Conservation (phyloP, 2,113 vertebrate species). For the Boulengerochromis microlepis region DNA sequence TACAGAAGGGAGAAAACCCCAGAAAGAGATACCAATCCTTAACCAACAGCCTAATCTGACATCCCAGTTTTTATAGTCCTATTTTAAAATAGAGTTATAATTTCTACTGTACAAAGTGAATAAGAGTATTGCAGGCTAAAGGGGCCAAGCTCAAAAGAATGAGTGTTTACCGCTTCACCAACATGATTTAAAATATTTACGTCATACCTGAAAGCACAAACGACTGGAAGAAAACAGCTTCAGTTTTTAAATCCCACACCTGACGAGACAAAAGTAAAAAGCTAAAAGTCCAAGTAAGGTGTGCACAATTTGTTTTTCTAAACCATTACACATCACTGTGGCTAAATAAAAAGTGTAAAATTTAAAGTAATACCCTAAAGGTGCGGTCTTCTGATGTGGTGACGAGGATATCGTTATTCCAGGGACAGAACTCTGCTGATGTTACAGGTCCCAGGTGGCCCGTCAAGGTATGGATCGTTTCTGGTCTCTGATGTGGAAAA, state of each 20-base stretch:
- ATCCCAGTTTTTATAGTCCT: background rate
- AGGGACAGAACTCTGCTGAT: conserved; percentile 80
- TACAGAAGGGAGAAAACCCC: background rate
- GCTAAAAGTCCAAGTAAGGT: background rate
- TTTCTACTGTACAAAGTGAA: background rate
- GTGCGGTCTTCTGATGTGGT: conserved; percentile 86
- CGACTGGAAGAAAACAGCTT: conserved; percentile 73
- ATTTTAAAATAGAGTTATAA: background rate
- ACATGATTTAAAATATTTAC: background rate
- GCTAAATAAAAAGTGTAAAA: background rate
- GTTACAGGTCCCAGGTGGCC: conserved; percentile 79
- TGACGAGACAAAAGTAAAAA: conserved; percentile 25
- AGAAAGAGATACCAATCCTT: background rate
- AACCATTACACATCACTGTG: background rate
- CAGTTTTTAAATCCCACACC: conserved; percentile 78
- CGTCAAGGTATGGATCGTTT: conserved; percentile 57
- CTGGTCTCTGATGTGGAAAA: conserved; percentile 31
- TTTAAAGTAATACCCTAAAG: conserved; percentile 64
- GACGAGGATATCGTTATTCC: conserved; percentile 71
- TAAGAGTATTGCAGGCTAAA: background rate
- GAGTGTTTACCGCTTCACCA: background rate
- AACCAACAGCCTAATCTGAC: background rate
- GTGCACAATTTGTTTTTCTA: background rate
- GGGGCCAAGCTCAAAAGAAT: background rate
- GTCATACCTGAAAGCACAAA: conserved; percentile 79